Base-by-base conservation (phyloP, 2,113 vertebrate genomes). In the Psilopsiagon aurifrons region DNA sequence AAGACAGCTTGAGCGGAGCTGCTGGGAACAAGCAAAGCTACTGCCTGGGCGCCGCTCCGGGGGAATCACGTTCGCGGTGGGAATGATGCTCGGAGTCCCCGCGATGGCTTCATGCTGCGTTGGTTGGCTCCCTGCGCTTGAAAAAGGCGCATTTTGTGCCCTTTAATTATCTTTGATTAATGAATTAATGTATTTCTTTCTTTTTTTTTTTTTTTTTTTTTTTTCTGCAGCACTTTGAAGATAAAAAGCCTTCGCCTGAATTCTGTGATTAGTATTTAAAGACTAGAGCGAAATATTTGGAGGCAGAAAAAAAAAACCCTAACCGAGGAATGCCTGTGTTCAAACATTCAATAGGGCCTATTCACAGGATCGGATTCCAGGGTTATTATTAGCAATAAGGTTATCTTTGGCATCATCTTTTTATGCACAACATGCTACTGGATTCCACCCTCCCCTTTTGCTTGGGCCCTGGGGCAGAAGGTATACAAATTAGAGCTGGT, bases 321-420 rank as follows among this genome's bases (percentile, higher is more conserved):
- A 91, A 96, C 94, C 93, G 16, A 96, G 96, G 96, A 96, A 97
- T 97, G 95, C 88, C 91, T 94, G 41, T 92, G 94, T 96, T 96
- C 77, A 84, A 62, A 52, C 70, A 67, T 41, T 97, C 94, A 95
- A 84, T 94, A 84, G 83, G 54, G 70, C 83, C 94, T 89, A 91
- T 97, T 96, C 94, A 94, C 74, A 84, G 86, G 75, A 63, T 93
- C 6, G 37, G 96, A 94, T 97, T 95, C 94, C 94, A 94, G 83
- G 73, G 96, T 96, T 96, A 96, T 97, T 95, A 96, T 96, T 97
- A 96, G 95, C 92, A 96, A 96, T 93, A 94, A 94, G 88, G 92
- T 95, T 97, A 97, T 96, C 96, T 94, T 84, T 94, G 88, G 83
- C 94, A 94, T 94, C 54, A 96, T 92, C 94, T 96, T 89, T 94